Evolutionary conservation across 2,888 invertebrate species (phyloP).

Genomic region (Scaeva pyrastri): DNA sequence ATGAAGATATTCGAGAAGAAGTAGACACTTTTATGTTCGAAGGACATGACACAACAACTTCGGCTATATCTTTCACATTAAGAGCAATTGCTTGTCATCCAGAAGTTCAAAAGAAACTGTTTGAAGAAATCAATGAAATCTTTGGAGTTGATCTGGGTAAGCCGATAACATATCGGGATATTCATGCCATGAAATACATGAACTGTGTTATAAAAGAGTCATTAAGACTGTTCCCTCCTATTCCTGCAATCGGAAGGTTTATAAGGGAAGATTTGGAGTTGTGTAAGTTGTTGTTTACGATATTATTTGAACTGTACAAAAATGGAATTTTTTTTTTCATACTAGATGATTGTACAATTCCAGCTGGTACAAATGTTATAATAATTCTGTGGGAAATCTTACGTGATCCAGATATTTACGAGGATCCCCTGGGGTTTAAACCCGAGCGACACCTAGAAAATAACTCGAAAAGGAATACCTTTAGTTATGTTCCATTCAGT

Average conservation of each 20-base stretch:
- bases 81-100: conserved; percentile 80
- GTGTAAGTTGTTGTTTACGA: conserved; percentile 83
- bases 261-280: conserved; percentile 85
- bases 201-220: conserved; percentile 89
- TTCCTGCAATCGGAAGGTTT: conserved; percentile 86
- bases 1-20: conserved; percentile 87
- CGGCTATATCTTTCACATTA: conserved; percentile 81
- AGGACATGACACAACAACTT: conserved; percentile 83
- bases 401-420: conserved; percentile 79
- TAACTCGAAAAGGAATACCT: conserved; percentile 78
- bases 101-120: conserved; percentile 79
- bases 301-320: conserved; percentile 78
- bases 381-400: conserved; percentile 80
- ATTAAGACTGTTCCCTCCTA: conserved; percentile 87
- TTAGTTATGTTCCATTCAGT: conserved; percentile 81
- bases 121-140: conserved; percentile 79
- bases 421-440: conserved; percentile 79
- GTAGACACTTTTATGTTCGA: conserved; percentile 91
- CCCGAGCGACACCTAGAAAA: conserved; percentile 84
- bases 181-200: conserved; percentile 82
- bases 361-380: conserved; percentile 80
- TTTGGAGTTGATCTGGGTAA: conserved; percentile 78
- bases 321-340: neutral
- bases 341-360: conserved; percentile 77
- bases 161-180: conserved; percentile 77